Conservation (phyloP, 2,797 vertebrate species). For the Martes flavigula region DNA sequence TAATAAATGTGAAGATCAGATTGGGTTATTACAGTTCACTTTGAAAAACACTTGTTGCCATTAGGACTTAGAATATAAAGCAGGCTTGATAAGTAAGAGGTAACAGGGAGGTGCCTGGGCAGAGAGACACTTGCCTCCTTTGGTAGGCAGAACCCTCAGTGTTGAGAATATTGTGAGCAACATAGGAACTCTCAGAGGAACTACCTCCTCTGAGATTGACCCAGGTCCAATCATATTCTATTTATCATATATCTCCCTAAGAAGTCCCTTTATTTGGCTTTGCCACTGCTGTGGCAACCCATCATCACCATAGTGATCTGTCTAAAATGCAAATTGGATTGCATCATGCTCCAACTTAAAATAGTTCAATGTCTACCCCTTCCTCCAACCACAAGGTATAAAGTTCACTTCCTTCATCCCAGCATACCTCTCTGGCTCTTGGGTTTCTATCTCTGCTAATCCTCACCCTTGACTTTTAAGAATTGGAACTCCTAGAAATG, state of each 20-base stretch:
- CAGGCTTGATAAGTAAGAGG: neutral
- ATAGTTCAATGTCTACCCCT: constrained; percentile 59
- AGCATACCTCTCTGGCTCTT: neutral
- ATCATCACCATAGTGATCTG: constrained; percentile 72
- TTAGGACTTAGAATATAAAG: neutral
- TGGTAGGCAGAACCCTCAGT: neutral
- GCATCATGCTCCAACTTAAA: constrained; percentile 55
- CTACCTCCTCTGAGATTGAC: neutral
- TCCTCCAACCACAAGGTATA: neutral
- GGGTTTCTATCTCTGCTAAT: neutral
- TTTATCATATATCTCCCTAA: neutral
- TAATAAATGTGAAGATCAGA: neutral
- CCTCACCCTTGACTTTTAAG: neutral
- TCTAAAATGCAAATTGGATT: constrained; percentile 63
- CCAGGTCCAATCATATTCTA: neutral
- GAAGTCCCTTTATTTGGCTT: neutral
- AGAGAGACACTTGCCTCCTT: neutral
- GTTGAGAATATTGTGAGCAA: neutral
- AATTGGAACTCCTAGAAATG: neutral
- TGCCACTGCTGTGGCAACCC: neutral
- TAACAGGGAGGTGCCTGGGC: neutral
- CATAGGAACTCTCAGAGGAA: neutral
- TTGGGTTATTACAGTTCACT: neutral
- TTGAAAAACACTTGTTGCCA: neutral
- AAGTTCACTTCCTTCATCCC: neutral